Conservation (phyloP, 1,140 invertebrate species). For the Lepidotrigona ventralis region DNA sequence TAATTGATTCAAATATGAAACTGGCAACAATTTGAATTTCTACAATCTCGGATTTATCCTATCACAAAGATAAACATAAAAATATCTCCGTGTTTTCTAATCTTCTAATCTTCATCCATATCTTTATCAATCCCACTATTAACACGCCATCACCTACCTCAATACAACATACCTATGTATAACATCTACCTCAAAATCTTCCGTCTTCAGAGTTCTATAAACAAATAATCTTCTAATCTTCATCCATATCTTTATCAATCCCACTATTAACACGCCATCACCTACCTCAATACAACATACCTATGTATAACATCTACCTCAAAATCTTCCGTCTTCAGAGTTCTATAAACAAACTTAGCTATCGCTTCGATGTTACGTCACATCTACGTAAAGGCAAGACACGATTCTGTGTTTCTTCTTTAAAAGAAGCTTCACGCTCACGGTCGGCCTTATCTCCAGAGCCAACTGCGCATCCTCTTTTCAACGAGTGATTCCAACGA, state of each 20-base stretch:
- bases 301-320: not conserved
- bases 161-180: not conserved
- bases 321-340: not conserved
- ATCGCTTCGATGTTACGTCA: not conserved
- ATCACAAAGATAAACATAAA: not conserved
- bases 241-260: not conserved
- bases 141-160: not conserved
- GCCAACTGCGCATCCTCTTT: not conserved
- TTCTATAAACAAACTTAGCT: not conserved
- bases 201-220: not conserved
- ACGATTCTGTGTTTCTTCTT: no score
- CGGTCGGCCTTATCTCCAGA: not conserved
- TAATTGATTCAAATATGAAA: no score
- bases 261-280: not conserved
- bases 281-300: not conserved
- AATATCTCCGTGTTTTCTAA: not conserved
- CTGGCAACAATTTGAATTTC: no score
- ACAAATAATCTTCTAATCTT: constrained; percentile 2
- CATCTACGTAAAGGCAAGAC: not conserved
- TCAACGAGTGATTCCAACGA: not conserved
- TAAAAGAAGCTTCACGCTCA: not conserved
- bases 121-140: not conserved
- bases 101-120: not conserved
- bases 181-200: not conserved
- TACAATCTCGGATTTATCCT: not conserved